Conservation (phyloP, 2,888 invertebrate species). For the Syrista parreyssii region DNA sequence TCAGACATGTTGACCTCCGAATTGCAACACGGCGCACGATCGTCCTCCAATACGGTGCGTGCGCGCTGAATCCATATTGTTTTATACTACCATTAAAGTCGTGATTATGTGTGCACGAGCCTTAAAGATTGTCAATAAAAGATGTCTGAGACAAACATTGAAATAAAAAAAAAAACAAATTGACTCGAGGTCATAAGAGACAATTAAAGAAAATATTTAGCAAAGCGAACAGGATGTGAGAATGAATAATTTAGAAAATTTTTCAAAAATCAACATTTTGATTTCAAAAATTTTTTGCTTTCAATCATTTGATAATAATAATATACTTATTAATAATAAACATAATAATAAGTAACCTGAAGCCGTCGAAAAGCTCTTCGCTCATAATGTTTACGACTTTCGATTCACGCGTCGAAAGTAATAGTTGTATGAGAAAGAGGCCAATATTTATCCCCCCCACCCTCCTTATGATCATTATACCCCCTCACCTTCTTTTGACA, state of each 20-base stretch:
- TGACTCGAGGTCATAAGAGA: background rate
- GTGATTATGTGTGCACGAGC: background rate
- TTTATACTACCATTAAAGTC: conserved; percentile 14
- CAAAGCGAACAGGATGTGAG: background rate
- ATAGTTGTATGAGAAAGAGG: conserved; percentile 63
- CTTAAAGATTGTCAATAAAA: background rate
- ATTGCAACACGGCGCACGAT: conserved; percentile 13
- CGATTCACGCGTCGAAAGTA: conserved; percentile 64
- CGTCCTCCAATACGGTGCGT: conserved; percentile 24
- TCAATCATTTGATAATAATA: too few relatives aligned
- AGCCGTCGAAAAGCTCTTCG: background rate
- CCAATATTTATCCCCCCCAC: conserved; percentile 23
- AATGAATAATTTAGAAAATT: background rate
- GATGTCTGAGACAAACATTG: background rate
- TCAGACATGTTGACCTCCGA: conserved; percentile 9
- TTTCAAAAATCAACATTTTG: background rate
- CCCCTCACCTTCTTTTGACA: conserved; percentile 10
- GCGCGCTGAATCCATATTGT: conserved; percentile 42
- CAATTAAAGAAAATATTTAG: background rate
- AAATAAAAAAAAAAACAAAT: background rate
- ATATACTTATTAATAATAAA: too few relatives aligned
- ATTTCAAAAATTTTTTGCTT: background rate
- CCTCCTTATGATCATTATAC: conserved; percentile 38
- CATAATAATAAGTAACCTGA: too few relatives aligned
- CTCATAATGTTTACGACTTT: conserved; percentile 46